Conservation (phyloP, 2,888 invertebrate species). For the Cepaea hortensis region DNA sequence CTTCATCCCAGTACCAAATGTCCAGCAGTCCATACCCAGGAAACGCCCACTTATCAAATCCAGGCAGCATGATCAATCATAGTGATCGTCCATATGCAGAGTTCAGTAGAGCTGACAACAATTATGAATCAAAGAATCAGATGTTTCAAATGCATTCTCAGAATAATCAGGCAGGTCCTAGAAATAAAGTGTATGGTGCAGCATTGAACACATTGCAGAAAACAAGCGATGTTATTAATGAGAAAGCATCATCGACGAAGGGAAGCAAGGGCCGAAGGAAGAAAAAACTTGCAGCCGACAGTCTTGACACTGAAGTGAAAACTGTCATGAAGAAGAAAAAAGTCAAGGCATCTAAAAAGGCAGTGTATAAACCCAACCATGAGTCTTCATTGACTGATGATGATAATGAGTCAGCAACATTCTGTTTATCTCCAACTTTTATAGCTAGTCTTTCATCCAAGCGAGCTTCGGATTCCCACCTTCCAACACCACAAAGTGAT, state of each 20-base stretch:
- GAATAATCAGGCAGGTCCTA: not conserved
- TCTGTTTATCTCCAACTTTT: conserved; percentile 46
- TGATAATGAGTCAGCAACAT: conserved; percentile 26
- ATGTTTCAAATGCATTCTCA: not conserved
- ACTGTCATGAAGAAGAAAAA: conserved; percentile 15
- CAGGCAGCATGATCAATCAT: not conserved
- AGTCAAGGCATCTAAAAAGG: not conserved
- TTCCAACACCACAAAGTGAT: not conserved
- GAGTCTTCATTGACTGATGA: not conserved
- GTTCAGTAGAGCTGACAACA: not conserved
- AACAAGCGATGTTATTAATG: not conserved
- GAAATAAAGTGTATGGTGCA: not conserved
- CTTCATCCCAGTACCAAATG: not conserved
- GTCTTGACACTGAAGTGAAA: conserved; percentile 5
- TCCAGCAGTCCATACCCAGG: not conserved
- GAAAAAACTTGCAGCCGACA: conserved; percentile 2
- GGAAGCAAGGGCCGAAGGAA: conserved; percentile 18
- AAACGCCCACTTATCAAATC: conserved; percentile 4
- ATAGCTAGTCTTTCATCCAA: conserved; percentile 46
- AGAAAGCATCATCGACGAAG: not conserved
- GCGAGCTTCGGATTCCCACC: conserved; percentile 19
- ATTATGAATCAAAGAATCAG: not conserved
- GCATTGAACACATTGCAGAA: too few relatives aligned
- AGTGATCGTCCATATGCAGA: not conserved
- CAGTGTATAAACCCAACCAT: not conserved